phyloP scores from a whole-genome alignment of 2,888 invertebrate genomes.

The Anthoptus insignis region DNA sequence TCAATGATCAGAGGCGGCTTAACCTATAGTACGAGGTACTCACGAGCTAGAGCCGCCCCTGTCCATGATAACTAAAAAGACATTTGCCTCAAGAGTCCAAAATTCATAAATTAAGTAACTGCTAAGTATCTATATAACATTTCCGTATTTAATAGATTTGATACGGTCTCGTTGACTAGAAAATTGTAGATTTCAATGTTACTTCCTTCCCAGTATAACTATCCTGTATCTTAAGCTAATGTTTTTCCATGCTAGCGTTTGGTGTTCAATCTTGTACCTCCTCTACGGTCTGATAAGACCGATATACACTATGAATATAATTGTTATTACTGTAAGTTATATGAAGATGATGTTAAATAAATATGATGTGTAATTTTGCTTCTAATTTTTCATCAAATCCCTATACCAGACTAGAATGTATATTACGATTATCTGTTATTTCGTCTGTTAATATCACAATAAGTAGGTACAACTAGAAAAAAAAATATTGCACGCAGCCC shows the following conservation, averaged over 20 bases:
- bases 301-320: slow-evolving; percentile 60
- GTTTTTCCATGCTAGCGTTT: slow-evolving; percentile 58
- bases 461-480: too few relatives aligned
- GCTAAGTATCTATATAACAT: background rate
- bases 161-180: slow-evolving; percentile 30
- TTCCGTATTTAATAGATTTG: slow-evolving; percentile 29
- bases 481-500: too few relatives aligned
- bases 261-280: slow-evolving; percentile 60
- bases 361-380: slow-evolving; percentile 62
- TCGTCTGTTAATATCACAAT: too few relatives aligned
- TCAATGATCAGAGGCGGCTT: too few relatives aligned
- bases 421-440: too few relatives aligned
- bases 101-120: background rate
- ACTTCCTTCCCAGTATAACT: slow-evolving; percentile 30
- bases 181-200: slow-evolving; percentile 24
- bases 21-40: too few relatives aligned
- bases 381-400: background rate
- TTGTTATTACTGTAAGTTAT: slow-evolving; percentile 82
- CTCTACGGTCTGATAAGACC: slow-evolving; percentile 52
- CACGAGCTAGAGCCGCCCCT: too few relatives aligned
- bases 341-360: slow-evolving; percentile 81
- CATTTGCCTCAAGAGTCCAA: too few relatives aligned
- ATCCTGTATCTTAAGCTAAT: slow-evolving; percentile 44
- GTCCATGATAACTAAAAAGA: too few relatives aligned
- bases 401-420: background rate